Percentiles rank a stretch among this genome's conserved stretches.
These are phyloP conservation scores for Leuciscus idus DNA, from an alignment of 2,113 vertebrate species.

Conservation along the genomic window DNA sequence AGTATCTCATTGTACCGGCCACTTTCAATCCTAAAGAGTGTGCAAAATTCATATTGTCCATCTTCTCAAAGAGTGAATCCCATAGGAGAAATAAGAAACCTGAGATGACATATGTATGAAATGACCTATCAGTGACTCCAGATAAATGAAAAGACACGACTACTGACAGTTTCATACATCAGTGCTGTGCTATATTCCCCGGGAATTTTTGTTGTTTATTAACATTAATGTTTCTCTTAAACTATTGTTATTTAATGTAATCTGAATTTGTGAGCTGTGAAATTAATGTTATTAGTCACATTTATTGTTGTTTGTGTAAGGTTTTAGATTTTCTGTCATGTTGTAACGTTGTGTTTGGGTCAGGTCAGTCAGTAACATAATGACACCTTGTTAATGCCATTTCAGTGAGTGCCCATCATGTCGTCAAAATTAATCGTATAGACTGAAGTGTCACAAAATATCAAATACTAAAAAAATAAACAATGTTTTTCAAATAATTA, in stretches of 20 bases:
- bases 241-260: too few relatives aligned
- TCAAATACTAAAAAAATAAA: too few relatives aligned
- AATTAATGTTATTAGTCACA: neutral
- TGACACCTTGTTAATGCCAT: neutral
- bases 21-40: constrained; percentile 45
- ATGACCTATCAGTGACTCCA: neutral
- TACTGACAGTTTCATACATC: too few relatives aligned
- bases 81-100: neutral
- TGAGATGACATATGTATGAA: neutral
- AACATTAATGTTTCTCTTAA: too few relatives aligned
- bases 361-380: neutral
- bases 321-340: too few relatives aligned
- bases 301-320: neutral
- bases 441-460: too few relatives aligned
- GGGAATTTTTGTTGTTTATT: too few relatives aligned
- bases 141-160: neutral
- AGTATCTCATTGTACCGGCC: constrained; percentile 56
- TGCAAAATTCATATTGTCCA: constrained; percentile 45
- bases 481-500: too few relatives aligned
- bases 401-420: neutral
- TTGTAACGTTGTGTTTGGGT: neutral
- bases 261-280: neutral
- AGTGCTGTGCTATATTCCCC: too few relatives aligned
- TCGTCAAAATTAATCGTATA: too few relatives aligned
- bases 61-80: constrained; percentile 33